These are phyloP conservation scores for Grus americana DNA, from an alignment of 2,113 vertebrate genomes.

Conservation along the genomic window DNA sequence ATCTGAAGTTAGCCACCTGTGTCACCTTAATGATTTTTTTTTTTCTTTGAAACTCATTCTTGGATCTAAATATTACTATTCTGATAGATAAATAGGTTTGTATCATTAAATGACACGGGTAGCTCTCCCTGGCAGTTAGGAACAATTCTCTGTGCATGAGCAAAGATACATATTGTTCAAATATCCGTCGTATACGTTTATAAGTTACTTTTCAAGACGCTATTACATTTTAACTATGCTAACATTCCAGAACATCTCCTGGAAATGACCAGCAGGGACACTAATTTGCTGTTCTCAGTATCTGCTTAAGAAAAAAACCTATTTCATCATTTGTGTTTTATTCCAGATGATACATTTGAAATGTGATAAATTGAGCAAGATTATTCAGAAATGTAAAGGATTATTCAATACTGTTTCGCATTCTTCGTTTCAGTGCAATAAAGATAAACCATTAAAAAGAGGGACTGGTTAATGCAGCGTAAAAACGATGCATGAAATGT, in stretches of 20 bases:
- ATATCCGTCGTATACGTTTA: neutral
- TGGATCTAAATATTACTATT: slow-evolving; percentile 41
- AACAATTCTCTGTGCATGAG: neutral
- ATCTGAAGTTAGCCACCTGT: neutral
- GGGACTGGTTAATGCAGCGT: slow-evolving; percentile 57
- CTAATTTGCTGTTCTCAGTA: neutral
- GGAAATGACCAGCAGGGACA: neutral
- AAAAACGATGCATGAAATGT: slow-evolving; percentile 76
- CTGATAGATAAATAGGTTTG: neutral
- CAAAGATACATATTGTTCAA: neutral
- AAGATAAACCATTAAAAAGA: slow-evolving; percentile 59
- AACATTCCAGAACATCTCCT: neutral
- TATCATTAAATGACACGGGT: neutral
- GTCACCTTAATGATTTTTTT: neutral
- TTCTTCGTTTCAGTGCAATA: slow-evolving; percentile 50
- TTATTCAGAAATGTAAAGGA: slow-evolving; percentile 48
- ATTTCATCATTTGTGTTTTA: slow-evolving; percentile 47
- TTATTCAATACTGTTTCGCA: slow-evolving; percentile 51
- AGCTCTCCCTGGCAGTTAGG: neutral
- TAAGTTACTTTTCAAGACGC: neutral
- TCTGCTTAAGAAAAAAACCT: neutral
- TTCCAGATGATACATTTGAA: slow-evolving; percentile 64
- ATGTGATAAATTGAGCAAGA: slow-evolving; percentile 33
- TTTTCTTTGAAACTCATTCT: slow-evolving; percentile 7
- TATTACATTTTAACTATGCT: slow-evolving; percentile 1